phyloP scores from a whole-genome alignment of 2,888 invertebrate genomes.

The Seira sanloemensis region DNA sequence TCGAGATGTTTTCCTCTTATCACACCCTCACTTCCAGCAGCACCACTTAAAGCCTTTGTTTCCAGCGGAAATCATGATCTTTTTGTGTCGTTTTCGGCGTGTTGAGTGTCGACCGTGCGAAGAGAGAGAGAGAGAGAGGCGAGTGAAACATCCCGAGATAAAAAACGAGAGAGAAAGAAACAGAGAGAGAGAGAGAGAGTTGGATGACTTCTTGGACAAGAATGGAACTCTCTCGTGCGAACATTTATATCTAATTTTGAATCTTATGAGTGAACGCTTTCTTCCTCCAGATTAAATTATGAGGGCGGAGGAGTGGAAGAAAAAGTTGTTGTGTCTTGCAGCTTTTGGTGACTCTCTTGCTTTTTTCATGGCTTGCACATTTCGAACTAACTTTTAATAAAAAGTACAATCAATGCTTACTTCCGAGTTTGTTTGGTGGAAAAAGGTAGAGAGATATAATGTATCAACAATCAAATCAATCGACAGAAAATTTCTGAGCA shows the following conservation, averaged over 20 bases:
- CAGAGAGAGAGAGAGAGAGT: conserved; percentile 20
- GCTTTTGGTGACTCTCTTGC: too few species aligned
- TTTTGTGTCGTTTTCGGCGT: conserved; percentile 3
- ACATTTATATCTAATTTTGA: background rate
- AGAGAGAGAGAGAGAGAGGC: background rate
- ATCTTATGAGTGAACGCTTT: background rate
- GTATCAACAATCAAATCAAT: too few species aligned
- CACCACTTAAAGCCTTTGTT: conserved; percentile 37
- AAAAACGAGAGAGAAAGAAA: conserved; percentile 9
- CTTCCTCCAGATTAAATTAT: background rate
- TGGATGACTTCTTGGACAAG: background rate
- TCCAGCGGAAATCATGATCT: conserved; percentile 50
- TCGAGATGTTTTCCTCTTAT: conserved; percentile 25
- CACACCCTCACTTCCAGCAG: conserved; percentile 46
- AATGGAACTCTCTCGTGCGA: background rate
- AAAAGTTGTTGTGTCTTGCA: too few species aligned
- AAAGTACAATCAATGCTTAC: too few species aligned
- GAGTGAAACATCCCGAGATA: conserved; percentile 23
- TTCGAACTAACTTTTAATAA: too few species aligned
- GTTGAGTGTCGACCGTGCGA: background rate
- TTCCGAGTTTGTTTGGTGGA: too few species aligned
- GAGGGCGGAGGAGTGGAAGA: too few species aligned
- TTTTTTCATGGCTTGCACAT: too few species aligned
- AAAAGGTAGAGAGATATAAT: too few species aligned
- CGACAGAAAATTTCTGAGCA: too few species aligned